These are phyloP conservation scores for Thrips palmi DNA, from an alignment of 1,140 invertebrate species.

Conservation along the genomic window DNA sequence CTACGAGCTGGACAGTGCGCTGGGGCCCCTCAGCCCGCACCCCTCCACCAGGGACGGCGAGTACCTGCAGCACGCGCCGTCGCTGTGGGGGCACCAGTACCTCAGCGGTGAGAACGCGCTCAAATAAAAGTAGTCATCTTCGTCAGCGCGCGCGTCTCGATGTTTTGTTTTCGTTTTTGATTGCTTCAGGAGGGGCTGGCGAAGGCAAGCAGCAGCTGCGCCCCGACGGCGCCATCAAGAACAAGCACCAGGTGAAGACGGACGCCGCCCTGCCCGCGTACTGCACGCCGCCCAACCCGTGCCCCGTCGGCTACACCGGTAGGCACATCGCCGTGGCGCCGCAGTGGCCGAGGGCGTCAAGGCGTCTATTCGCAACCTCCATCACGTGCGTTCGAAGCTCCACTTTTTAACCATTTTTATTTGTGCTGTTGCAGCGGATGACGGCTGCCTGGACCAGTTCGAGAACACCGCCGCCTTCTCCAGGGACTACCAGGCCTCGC, in stretches of 20 bases:
- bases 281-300: slow-evolving; percentile 97
- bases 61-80: slow-evolving; percentile 73
- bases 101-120: slow-evolving; percentile 26
- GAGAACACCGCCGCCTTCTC: slow-evolving; percentile 93
- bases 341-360: neutral
- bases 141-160: neutral
- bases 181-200: slow-evolving; percentile 46
- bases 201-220: slow-evolving; percentile 50
- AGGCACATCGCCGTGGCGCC: slow-evolving; percentile 12
- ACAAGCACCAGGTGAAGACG: slow-evolving; percentile 61
- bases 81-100: slow-evolving; percentile 68
- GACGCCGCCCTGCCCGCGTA: slow-evolving; percentile 90
- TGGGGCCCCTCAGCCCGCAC: slow-evolving; percentile 31
- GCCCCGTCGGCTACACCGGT: slow-evolving; percentile 73
- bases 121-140: neutral
- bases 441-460: slow-evolving; percentile 82
- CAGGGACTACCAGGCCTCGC: slow-evolving; percentile 76
- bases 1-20: slow-evolving; percentile 33
- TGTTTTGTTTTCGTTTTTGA: neutral
- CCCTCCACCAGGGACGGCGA: slow-evolving; percentile 74
- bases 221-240: slow-evolving; percentile 34
- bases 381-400: no score
- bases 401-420: no score
- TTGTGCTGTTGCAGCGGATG: slow-evolving; percentile 40
- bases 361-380: neutral